Evolutionary conservation across 2,888 invertebrate species (phyloP).

Genomic region (Sialis fuliginosa): DNA sequence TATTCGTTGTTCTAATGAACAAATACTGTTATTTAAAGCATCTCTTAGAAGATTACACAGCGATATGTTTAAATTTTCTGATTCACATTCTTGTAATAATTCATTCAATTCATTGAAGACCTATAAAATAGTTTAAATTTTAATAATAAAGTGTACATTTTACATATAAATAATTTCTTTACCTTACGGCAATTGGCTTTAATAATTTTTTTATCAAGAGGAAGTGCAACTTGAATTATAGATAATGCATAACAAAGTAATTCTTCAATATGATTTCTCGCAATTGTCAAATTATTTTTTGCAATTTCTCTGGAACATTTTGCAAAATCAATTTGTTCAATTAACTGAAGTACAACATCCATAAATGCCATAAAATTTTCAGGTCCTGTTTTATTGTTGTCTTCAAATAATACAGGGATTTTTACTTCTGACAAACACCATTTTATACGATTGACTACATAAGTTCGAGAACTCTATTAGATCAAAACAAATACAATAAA

Average conservation of each 20-base stretch:
- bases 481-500: slow-evolving; percentile 1
- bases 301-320: slow-evolving; percentile 6
- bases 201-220: slow-evolving; percentile 23
- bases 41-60: slow-evolving; percentile 39
- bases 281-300: slow-evolving; percentile 10
- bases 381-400: neutral
- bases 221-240: slow-evolving; percentile 20
- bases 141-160: neutral
- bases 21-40: slow-evolving; percentile 39
- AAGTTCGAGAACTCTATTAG: slow-evolving; percentile 15
- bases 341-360: slow-evolving; percentile 19
- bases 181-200: slow-evolving; percentile 37
- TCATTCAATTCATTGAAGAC: slow-evolving; percentile 33
- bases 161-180: slow-evolving; percentile 9
- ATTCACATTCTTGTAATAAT: slow-evolving; percentile 26
- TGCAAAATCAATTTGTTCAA: slow-evolving; percentile 15
- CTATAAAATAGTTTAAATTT: slow-evolving; percentile 20
- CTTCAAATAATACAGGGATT: slow-evolving; percentile 9
- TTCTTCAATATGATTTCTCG: slow-evolving; percentile 18
- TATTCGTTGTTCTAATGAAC: slow-evolving; percentile 43
- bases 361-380: slow-evolving; percentile 19
- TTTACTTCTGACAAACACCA: slow-evolving; percentile 12
- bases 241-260: slow-evolving; percentile 24
- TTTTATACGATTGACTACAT: slow-evolving; percentile 14
- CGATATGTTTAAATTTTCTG: slow-evolving; percentile 27